phyloP scores from a whole-genome alignment of 1,140 invertebrate species.

The Marisa cornuarietis region DNA sequence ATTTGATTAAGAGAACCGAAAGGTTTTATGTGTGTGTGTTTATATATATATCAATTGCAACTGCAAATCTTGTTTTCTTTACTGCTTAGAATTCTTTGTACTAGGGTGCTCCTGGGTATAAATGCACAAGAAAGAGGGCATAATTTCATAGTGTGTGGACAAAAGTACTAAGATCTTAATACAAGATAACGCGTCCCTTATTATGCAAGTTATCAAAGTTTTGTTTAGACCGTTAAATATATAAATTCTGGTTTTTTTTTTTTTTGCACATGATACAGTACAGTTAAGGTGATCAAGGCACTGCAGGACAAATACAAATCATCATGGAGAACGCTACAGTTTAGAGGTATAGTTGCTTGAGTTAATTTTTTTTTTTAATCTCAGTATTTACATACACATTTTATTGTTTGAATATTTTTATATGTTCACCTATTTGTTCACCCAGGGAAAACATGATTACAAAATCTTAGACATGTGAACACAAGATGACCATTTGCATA shows the following conservation, averaged over 20 bases:
- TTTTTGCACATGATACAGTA: slow-evolving; percentile 10
- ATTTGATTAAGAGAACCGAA: too few relatives aligned
- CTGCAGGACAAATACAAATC: slow-evolving; percentile 24
- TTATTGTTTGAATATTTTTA: too few relatives aligned
- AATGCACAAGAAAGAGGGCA: not conserved
- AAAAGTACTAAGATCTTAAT: not conserved
- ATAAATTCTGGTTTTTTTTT: not conserved
- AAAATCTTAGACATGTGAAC: too few relatives aligned
- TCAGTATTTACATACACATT: too few relatives aligned
- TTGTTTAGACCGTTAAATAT: not conserved
- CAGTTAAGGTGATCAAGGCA: slow-evolving; percentile 21
- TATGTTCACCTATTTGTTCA: too few relatives aligned
- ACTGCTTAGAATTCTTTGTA: too few relatives aligned
- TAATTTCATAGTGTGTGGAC: not conserved
- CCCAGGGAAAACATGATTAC: too few relatives aligned
- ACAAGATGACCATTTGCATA: too few relatives aligned
- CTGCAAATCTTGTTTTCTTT: too few relatives aligned
- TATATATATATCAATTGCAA: too few relatives aligned
- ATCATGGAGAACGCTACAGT: slow-evolving; percentile 26
- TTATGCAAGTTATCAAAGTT: not conserved
- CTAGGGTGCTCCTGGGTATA: not conserved
- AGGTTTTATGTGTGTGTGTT: too few relatives aligned
- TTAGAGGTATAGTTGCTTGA: slow-evolving; percentile 11
- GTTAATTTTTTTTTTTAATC: too few relatives aligned
- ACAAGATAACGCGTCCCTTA: not conserved